phyloP scores from a whole-genome alignment of 1,140 invertebrate species.

The Atta colombica region DNA sequence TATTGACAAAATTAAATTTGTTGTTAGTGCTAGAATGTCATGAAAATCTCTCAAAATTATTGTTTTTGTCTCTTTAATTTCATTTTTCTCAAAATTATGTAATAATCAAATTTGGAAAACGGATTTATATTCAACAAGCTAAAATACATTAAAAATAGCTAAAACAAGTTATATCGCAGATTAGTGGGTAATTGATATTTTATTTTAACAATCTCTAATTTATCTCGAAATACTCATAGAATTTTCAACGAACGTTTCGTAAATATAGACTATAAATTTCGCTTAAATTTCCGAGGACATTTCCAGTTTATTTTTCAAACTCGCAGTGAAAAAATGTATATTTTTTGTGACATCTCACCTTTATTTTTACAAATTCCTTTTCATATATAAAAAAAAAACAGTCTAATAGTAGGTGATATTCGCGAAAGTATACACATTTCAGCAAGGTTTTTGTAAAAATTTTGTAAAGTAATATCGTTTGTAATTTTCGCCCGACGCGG shows the following conservation, averaged over 20 bases:
- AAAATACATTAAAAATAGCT: too few relatives aligned
- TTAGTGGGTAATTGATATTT: neutral
- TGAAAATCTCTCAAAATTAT: too few relatives aligned
- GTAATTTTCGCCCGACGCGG: neutral
- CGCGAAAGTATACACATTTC: neutral
- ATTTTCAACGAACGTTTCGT: neutral
- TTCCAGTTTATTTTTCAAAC: constrained; percentile 17
- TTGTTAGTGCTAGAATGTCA: too few relatives aligned
- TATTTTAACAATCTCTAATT: neutral
- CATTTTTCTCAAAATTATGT: too few relatives aligned
- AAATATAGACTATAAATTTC: neutral
- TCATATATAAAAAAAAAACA: neutral
- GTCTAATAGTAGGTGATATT: neutral
- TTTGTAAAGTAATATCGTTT: neutral
- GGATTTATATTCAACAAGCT: too few relatives aligned
- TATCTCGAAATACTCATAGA: neutral
- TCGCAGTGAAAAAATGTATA: constrained; percentile 30
- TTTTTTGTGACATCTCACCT: neutral
- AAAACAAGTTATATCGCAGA: too few relatives aligned
- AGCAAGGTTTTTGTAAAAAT: constrained; percentile 11
- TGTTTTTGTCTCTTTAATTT: too few relatives aligned
- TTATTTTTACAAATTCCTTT: constrained; percentile 44
- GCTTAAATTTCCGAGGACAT: neutral
- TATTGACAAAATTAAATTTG: too few relatives aligned
- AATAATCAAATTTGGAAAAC: too few relatives aligned